Base-by-base conservation (phyloP, 2,888 invertebrate species). In the Oxycera nigricornis region DNA sequence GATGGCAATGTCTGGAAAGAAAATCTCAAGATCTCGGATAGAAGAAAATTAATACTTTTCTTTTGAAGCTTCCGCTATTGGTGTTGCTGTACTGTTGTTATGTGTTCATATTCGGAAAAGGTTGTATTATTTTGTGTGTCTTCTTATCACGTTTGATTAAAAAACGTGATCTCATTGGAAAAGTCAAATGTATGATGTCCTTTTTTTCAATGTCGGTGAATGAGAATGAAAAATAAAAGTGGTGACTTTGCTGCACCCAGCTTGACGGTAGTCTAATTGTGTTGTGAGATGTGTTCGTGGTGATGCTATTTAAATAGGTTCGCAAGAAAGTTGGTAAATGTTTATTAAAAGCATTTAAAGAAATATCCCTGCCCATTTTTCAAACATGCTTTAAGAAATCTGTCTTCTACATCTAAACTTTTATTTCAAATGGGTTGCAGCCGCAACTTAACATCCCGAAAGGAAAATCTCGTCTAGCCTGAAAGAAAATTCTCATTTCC, bases 91-190 rank as follows among this genome's bases (percentile, higher is more conserved):
- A 9, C 0, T 4, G 55, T 0, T 55, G 55, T 20, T 1, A 24
- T 24, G 3, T 22, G 1, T 55, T 46, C n/a, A 39, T 1, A 7
- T 0, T 24, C 24, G 55, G 17, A 6, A 14, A 14, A 6, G 50
- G 6, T 17, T 50, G 4, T n/a, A 14, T 17, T 50, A 4, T n/a
- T n/a, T 17, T 1, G 50, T 50, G 50, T 39, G 17, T 50, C 61
- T 11, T 68, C 50, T 68, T 68, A 68, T 50, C 70, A 70, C 55
- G 70, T 70, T 55, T 70, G 70, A 70, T 70, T 70, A 70, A 70
- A 61, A 70, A 70, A 70, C 70, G 70, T 70, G 70, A 70, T 70
- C 70, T 70, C 70, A 70, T 70, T 31, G 70, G 70, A 31, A 55
- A 52, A 55, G 55, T 55, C 55, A 22, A 55, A 22, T 55, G 55